Evolutionary conservation across 2,113 vertebrate species (phyloP).

Genomic region (Gadus macrocephalus): DNA sequence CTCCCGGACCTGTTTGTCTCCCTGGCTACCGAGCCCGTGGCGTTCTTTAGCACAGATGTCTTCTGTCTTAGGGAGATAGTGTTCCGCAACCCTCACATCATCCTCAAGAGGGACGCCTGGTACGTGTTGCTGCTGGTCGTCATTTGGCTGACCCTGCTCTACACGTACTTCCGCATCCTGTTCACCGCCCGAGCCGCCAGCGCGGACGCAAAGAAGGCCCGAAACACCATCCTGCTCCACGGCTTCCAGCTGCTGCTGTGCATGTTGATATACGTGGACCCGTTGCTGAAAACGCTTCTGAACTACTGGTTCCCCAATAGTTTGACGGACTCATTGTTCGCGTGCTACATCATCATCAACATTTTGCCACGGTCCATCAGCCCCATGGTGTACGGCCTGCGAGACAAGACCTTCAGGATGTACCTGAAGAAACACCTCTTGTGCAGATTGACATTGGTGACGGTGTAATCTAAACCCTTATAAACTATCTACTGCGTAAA

Average conservation of each 20-base stretch:
- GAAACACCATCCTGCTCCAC: constrained; percentile 65
- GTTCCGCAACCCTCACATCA: constrained; percentile 36
- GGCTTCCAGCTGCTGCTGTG: constrained; percentile 63
- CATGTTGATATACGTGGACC: constrained; percentile 50
- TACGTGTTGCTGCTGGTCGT: constrained; percentile 41
- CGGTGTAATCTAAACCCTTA: too few species aligned
- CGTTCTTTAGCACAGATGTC: constrained; percentile 38
- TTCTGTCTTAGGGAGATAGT: constrained; percentile 42
- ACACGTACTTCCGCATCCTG: constrained; percentile 53
- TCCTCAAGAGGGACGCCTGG: constrained; percentile 45
- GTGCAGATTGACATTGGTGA: constrained; percentile 17
- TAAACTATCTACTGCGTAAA: too few species aligned
- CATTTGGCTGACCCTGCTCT: constrained; percentile 56
- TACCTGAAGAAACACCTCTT: constrained; percentile 53
- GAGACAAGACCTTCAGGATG: constrained; percentile 61
- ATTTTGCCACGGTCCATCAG: constrained; percentile 64
- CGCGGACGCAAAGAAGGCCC: constrained; percentile 57
- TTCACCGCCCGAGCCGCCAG: constrained; percentile 43
- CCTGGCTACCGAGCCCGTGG: constrained; percentile 33
- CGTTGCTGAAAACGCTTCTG: constrained; percentile 18
- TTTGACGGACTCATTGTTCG: constrained; percentile 39
- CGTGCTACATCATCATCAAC: constrained; percentile 53
- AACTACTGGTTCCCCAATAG: constrained; percentile 27
- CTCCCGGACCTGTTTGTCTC: constrained; percentile 55
- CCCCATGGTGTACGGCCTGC: constrained; percentile 64